Base-by-base conservation (phyloP, 2,113 vertebrate genomes). In the Proterorhinus semilunaris region DNA sequence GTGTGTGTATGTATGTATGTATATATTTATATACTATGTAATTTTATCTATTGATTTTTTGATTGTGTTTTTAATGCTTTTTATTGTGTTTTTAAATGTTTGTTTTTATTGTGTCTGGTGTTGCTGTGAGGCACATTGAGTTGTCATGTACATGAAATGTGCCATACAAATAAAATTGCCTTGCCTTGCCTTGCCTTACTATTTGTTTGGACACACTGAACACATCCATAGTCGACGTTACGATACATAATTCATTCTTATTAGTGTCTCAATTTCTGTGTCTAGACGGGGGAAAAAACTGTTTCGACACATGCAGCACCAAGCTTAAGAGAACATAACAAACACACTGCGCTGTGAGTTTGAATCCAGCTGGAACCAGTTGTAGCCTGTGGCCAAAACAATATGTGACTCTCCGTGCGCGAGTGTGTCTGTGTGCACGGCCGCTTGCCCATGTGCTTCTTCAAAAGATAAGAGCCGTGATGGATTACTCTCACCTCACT, bases 341-440 rank as follows among this genome's bases (percentile, higher is more conserved):
- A 72, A 68, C 0, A 5, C 7, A 1, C 61, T 73, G 59, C 15
- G 68, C 79, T 87, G 83, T 83, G 65, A 84, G 84, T 91, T 90
- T 84, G 85, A 88, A 90, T 91, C 89, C 89, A 86, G 91, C 80
- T 83, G 51, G 82, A 90, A 92, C 88, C 87, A 90, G 91, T 82
- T 79, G 81, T 86, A 89, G 88, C 89, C 90, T 75, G 80, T 88
- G 86, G 86, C 91, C 85, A 88, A 87, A 91, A 90, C 89, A 91
- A 86, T 88, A 82, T 89, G 84, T 75, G 74, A 81, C 69, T 89
- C 72, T 85, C 48, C n/a, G 27, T 43, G 17, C 6, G 43, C 27
- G 16, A 0, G n/a, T 5, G 52, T 51, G 63, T 11, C 75, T 68
- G 67, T 53, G 27, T 43, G 74, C 66, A 11, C 67, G 65, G 66